Evolutionary conservation across 92 coral and sea anemone genomes (phyloP), one percentile per base, ranked within the genome.

Genomic region (Zoanthus solanderi): DNA sequence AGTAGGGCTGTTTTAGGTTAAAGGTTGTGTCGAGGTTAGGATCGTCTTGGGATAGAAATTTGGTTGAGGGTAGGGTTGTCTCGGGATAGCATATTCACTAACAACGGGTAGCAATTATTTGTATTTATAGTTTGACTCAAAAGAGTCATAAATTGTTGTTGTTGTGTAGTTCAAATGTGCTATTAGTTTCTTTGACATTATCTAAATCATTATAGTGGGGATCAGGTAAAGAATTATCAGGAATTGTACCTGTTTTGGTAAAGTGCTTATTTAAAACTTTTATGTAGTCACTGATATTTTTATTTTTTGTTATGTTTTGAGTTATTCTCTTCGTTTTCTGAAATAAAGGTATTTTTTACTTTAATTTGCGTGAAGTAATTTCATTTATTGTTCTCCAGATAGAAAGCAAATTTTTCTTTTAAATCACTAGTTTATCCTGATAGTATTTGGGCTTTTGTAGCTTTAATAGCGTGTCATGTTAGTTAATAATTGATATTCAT

Each of bases 321-420:
- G 23, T 12, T 37, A 45, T 73, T 34, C 44, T 42, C 47, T 3
- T 73, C 37, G 15, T 23, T 42, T 34, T 73, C 52, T 73, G 37
- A 9, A 73, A 14, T 45, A 47, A 73, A 73, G 37, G 78, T 31
- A 72, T 45, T 72, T 58, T 79, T 79, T 5, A 68, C 60, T 23
- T 23, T 23, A 23, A 23, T 14, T 79, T 79, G 32, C 74, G 85
- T 50, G 10, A 50, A 50, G 56, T 50, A 50, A 50, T 50, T 50
- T 50, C 56, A 50, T 50, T 50, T 50, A 56, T 79, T 58, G 72
- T 57, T 3, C 72, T 37, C 85, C 72, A 79, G 60, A 57, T 79
- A 31, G 58, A 69, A 17, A 32, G 61, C 7, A 72, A 56, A 37
- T 63, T 81, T 7, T 75, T 46, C 6, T 7, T 29, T 8, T 81